These are phyloP conservation scores for Coilia nasus DNA, from an alignment of 2,797 vertebrate genomes.

Conservation along the genomic window DNA sequence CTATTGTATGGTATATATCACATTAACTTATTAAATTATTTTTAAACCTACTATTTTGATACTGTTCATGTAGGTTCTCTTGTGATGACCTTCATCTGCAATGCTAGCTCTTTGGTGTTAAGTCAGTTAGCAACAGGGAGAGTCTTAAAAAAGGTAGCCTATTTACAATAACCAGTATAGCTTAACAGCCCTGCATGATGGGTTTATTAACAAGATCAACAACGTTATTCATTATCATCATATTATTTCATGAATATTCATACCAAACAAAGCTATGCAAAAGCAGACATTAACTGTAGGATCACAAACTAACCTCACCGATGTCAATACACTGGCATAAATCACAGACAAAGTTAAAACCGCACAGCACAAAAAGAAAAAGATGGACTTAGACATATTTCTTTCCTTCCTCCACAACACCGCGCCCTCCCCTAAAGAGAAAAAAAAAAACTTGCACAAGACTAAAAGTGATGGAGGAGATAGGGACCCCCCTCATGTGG, in stretches of 20 bases:
- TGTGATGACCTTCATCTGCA: too few relatives aligned
- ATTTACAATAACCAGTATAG: background rate
- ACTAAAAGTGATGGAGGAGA: constrained; percentile 74
- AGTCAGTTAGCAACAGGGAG: background rate
- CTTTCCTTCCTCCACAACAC: constrained; percentile 54
- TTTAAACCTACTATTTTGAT: too few relatives aligned
- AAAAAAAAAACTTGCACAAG: constrained; percentile 61
- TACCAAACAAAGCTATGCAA: too few relatives aligned
- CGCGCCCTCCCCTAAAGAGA: background rate
- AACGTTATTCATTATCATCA: too few relatives aligned
- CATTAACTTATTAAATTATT: too few relatives aligned
- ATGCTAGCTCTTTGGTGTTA: background rate
- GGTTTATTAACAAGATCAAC: background rate
- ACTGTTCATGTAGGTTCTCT: too few relatives aligned
- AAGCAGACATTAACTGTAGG: background rate
- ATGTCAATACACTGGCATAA: background rate
- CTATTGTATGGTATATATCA: too few relatives aligned
- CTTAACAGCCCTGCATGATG: background rate
- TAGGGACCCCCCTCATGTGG: constrained; percentile 77
- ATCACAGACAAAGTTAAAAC: constrained; percentile 17
- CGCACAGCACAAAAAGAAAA: constrained; percentile 59
- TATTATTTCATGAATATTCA: too few relatives aligned
- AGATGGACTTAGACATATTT: constrained; percentile 67
- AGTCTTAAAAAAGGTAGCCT: background rate
- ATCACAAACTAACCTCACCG: background rate